Conservation (phyloP, 92 coral and sea anemone species). For the Plumapathes pennacea region DNA sequence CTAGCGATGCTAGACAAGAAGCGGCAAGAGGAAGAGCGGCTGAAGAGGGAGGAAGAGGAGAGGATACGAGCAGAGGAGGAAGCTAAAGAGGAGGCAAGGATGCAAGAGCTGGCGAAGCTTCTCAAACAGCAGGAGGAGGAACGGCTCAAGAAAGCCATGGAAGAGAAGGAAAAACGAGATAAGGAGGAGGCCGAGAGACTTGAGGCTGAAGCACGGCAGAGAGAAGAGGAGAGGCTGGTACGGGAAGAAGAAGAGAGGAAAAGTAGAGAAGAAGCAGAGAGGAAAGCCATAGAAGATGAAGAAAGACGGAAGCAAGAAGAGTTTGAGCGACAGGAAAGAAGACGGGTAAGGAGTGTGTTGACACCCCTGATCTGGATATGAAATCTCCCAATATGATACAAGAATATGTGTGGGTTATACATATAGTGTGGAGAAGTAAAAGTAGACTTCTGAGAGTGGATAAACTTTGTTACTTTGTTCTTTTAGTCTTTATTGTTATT, state of each 20-base stretch:
- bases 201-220: constrained; percentile 70
- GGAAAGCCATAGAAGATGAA: constrained; percentile 80
- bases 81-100: constrained; percentile 81
- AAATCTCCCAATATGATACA: no score
- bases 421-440: no score
- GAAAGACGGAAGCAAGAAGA: constrained; percentile 87
- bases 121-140: constrained; percentile 86
- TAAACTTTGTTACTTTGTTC: no score
- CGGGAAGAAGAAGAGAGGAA: constrained; percentile 71
- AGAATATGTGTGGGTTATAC: no score
- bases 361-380: background rate
- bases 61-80: constrained; percentile 83
- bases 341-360: constrained; percentile 58
- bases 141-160: constrained; percentile 55
- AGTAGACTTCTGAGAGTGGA: no score
- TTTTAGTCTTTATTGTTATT: no score
- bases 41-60: constrained; percentile 86
- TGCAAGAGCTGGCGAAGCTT: constrained; percentile 72
- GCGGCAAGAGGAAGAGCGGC: constrained; percentile 81
- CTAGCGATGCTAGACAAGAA: constrained; percentile 89
- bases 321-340: constrained; percentile 81
- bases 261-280: constrained; percentile 61
- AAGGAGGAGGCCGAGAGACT: constrained; percentile 69
- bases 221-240: constrained; percentile 66
- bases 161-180: constrained; percentile 64